These are phyloP conservation scores for Lapara coniferarum DNA, from an alignment of 2,888 invertebrate genomes.

Conservation along the genomic window DNA sequence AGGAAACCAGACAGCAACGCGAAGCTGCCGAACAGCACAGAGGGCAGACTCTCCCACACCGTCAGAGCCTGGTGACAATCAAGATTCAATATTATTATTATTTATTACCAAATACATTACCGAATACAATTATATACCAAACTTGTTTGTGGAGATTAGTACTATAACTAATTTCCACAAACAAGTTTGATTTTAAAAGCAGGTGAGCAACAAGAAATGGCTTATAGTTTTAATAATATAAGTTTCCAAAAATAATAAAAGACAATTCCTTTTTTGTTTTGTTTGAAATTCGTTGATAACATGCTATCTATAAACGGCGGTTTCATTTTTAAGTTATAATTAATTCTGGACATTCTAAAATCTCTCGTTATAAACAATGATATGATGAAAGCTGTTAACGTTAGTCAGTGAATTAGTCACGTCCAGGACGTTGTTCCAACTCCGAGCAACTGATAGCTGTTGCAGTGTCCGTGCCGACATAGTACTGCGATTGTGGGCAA, in stretches of 20 bases:
- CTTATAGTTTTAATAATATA: too few relatives aligned
- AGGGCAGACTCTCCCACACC: conserved; percentile 58
- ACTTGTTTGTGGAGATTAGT: too few relatives aligned
- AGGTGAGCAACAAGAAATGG: too few relatives aligned
- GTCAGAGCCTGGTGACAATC: not conserved
- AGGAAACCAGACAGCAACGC: conserved; percentile 75
- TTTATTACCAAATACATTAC: too few relatives aligned
- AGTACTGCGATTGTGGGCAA: not conserved
- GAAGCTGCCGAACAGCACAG: conserved; percentile 82
- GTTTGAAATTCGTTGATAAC: too few relatives aligned
- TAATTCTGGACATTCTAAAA: not conserved
- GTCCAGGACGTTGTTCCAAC: not conserved
- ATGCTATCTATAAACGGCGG: too few relatives aligned
- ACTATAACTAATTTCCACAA: too few relatives aligned
- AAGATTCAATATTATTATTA: not conserved
- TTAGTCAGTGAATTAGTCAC: conserved; percentile 8
- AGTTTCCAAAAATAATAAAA: too few relatives aligned
- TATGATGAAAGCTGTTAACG: conserved; percentile 5
- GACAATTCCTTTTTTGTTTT: too few relatives aligned
- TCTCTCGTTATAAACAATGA: not conserved
- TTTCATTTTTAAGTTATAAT: too few relatives aligned
- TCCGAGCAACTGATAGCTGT: not conserved
- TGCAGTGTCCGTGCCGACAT: not conserved
- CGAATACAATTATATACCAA: too few relatives aligned
- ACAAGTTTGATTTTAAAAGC: too few relatives aligned